These are phyloP conservation scores for Arbacia lixula DNA, from an alignment of 53 echinoderm and acorn worm species.

Conservation along the genomic window DNA sequence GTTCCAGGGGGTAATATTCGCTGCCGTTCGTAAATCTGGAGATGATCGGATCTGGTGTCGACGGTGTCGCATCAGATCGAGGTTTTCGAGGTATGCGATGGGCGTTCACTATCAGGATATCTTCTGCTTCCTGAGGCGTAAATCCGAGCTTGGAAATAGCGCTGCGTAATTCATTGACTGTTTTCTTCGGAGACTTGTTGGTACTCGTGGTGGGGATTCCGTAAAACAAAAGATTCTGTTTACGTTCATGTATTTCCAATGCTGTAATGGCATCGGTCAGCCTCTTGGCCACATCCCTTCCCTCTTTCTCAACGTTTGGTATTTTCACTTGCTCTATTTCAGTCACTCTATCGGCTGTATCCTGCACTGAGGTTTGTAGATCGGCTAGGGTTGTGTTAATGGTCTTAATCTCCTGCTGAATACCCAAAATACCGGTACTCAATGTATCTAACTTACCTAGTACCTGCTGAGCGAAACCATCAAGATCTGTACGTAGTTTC, in stretches of 20 bases:
- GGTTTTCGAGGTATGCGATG: not conserved
- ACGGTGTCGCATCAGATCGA: not conserved
- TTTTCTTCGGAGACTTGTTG: no score
- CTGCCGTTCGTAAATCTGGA: conserved; percentile 2
- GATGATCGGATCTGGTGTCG: conserved; percentile 2
- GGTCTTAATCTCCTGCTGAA: conserved; percentile 11
- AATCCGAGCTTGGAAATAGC: no score
- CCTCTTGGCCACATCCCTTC: not conserved
- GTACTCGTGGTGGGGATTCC: no score
- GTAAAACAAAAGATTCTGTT: conserved; percentile 7
- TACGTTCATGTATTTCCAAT: conserved; percentile 9
- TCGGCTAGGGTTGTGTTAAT: conserved; percentile 4
- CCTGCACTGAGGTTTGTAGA: not conserved
- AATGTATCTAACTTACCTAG: not conserved
- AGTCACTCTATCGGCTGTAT: conserved; percentile 6
- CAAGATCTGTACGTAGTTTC: conserved; percentile 10
- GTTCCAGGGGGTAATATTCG: conserved; percentile 5
- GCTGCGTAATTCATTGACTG: no score
- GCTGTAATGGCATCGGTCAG: not conserved
- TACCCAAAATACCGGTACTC: conserved; percentile 4
- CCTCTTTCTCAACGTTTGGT: not conserved
- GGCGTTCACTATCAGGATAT: no score
- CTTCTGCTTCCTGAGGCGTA: no score
- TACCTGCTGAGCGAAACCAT: not conserved
- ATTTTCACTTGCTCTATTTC: conserved; percentile 6